Base-by-base conservation (phyloP, 1,140 invertebrate genomes). In the Lasioglossum albipes region DNA sequence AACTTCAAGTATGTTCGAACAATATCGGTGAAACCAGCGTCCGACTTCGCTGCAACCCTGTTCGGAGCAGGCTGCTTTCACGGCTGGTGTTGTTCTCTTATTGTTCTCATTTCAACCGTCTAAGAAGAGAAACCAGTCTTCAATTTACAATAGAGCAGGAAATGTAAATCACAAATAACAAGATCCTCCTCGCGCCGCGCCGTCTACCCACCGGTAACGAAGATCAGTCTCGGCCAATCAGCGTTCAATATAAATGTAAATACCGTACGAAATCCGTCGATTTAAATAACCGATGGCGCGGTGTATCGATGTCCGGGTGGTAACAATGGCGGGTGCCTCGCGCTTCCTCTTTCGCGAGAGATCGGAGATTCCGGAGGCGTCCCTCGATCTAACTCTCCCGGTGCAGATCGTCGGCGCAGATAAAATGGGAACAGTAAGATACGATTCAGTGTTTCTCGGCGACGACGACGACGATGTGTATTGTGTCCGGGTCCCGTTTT, bases 401-500 rank as follows among this genome's bases (percentile, higher is more conserved):
- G 59, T 1, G n/a, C 20, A 59, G 42, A 45, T 66, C 41, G 10
- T 5, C 12, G 41, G 42, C 18, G 42, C 6, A n/a, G 52, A 74
- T 79, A 67, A 67, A 67, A 45, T 9, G 6, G 31, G 61, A 18
- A 41, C n/a, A 18, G 49, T 64, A 42, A 57, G n/a, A 52, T 20
- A 22, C 49, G 67, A 66, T 42, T 79, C 45, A 27, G 27, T n/a
- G 31, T 52, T 59, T 76, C 75, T 52, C 22, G 57, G 2, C 5
- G 57, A 59, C 57, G 66, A 16, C 42, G 18, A 41, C 2, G 36
- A 36, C 36, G 36, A 5, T 36, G 36, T 36, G 69, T 27, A 75
- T 80, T 70, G 71, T 71, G 54, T 62, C 3, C 4, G 66, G 66
- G 45, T 70, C 77, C 61, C 62, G 59, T 70, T 77, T 84, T 71